These are phyloP conservation scores for Pterostichus madidus DNA, from an alignment of 2,888 invertebrate genomes.

Conservation along the genomic window DNA sequence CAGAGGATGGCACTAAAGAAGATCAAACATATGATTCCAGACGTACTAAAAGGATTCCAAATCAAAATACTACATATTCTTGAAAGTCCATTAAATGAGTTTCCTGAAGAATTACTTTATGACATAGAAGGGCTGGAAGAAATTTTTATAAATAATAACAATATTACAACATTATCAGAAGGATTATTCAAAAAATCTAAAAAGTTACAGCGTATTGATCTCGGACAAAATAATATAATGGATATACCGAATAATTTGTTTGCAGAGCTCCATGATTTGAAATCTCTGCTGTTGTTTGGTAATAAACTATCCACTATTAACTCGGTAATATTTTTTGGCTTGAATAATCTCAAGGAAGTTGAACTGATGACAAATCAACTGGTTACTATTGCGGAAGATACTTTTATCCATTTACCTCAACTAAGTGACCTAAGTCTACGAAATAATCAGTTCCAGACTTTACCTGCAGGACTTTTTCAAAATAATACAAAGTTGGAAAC, in stretches of 20 bases:
- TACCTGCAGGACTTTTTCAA: constrained; percentile 53
- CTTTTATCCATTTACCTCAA: constrained; percentile 40
- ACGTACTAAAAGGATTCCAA: constrained; percentile 12
- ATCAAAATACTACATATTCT: constrained; percentile 13
- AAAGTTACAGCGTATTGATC: constrained; percentile 28
- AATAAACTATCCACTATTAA: constrained; percentile 30
- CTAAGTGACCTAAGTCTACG: constrained; percentile 47
- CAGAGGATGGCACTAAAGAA: constrained; percentile 27
- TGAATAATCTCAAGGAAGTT: constrained; percentile 39
- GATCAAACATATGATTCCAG: constrained; percentile 5
- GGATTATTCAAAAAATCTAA: constrained; percentile 30
- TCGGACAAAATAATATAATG: constrained; percentile 31
- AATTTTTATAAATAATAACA: constrained; percentile 33
- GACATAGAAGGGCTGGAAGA: constrained; percentile 29
- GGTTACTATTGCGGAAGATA: constrained; percentile 23
- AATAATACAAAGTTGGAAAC: constrained; percentile 31
- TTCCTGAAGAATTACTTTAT: constrained; percentile 56
- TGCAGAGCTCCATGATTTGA: constrained; percentile 19
- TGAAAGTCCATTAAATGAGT: constrained; percentile 4
- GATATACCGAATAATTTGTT: constrained; percentile 44
- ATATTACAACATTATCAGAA: constrained; percentile 32
- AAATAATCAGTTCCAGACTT: constrained; percentile 37
- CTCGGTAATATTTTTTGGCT: constrained; percentile 14
- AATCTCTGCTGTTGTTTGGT: constrained; percentile 28
- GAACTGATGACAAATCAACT: constrained; percentile 57